phyloP scores from a whole-genome alignment of 1,140 invertebrate genomes.

The Nasonia giraulti region DNA sequence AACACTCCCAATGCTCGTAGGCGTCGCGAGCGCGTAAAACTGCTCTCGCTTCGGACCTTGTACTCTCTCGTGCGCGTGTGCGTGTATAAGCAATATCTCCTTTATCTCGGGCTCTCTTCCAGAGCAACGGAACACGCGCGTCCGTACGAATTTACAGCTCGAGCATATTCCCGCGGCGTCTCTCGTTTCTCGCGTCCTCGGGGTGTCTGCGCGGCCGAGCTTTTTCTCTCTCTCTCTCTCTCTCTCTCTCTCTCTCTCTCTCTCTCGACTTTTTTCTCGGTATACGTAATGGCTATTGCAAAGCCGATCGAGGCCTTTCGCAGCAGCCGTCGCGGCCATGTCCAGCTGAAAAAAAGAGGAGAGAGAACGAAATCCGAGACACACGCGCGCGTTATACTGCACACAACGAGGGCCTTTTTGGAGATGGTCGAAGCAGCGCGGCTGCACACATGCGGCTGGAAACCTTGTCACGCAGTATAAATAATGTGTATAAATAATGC shows the following conservation, averaged over 20 bases:
- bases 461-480: conserved; percentile 49
- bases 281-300: conserved; percentile 23
- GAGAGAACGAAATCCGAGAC: conserved; percentile 23
- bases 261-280: conserved; percentile 10
- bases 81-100: neutral
- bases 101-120: neutral
- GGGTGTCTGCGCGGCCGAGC: too few species aligned
- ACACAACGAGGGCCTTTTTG: conserved; percentile 12
- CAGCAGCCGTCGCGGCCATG: conserved; percentile 28
- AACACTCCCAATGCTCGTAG: conserved; percentile 2
- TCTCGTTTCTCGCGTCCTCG: too few species aligned
- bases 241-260: neutral
- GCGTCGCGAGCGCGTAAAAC: conserved; percentile 1
- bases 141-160: too few species aligned
- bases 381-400: neutral
- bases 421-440: neutral
- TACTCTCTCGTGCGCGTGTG: neutral
- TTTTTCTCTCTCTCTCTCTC: too few species aligned
- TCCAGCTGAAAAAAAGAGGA: conserved; percentile 16
- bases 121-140: too few species aligned
- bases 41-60: neutral
- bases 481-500: conserved; percentile 51
- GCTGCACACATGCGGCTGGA: conserved; percentile 4
- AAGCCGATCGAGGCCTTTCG: conserved; percentile 43
- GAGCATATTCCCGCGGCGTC: too few species aligned